A percentile compares a stretch with the other conserved stretches of the same genome.
Conservation (phyloP, 2,113 vertebrate species). For the Dipodomys spectabilis region DNA sequence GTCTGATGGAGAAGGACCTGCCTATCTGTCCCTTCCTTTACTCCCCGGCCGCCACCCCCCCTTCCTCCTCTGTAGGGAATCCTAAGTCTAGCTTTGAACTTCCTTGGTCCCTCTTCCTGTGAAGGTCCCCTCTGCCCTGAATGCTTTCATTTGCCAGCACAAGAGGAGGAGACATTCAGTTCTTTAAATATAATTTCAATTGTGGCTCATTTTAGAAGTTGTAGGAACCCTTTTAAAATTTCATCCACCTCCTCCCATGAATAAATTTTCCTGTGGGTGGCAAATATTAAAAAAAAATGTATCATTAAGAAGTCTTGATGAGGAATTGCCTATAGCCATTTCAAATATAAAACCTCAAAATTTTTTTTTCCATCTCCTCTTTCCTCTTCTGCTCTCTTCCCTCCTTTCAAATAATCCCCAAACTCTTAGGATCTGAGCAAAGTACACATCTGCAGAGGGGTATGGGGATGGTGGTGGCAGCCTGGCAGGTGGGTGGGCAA, state of each 20-base stretch:
- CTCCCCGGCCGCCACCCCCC: neutral
- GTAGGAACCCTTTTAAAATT: slow-evolving; percentile 18
- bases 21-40: neutral
- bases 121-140: neutral
- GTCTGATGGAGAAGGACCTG: neutral
- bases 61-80: neutral
- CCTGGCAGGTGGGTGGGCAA: neutral
- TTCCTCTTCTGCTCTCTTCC: neutral
- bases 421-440: neutral
- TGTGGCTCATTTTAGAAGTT: slow-evolving; percentile 31
- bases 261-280: slow-evolving; percentile 33
- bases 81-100: neutral
- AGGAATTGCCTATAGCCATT: neutral
- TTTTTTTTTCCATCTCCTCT: neutral
- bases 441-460: neutral
- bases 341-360: neutral
- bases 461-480: neutral
- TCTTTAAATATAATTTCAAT: slow-evolving; percentile 29
- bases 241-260: neutral
- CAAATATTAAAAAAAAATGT: slow-evolving; percentile 20
- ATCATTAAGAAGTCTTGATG: slow-evolving; percentile 11
- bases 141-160: slow-evolving; percentile 38
- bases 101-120: neutral
- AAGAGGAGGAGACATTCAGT: neutral
- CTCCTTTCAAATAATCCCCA: neutral